Evolutionary conservation across 1,140 invertebrate species (phyloP).

Genomic region (Latrodectus geometricus): DNA sequence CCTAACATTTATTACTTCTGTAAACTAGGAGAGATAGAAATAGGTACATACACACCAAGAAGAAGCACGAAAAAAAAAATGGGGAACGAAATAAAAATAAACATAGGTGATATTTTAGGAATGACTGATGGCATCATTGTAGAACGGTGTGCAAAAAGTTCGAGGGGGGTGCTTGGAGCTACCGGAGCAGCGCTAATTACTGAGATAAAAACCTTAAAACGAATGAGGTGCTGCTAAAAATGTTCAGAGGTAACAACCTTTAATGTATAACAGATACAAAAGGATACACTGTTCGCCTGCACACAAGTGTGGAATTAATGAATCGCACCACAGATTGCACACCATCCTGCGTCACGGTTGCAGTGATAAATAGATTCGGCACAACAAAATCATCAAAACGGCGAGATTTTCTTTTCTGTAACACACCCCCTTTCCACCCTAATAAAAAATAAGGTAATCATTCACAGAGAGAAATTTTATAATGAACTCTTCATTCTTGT

Average conservation of each 20-base stretch:
- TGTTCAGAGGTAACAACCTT: conserved; percentile 12
- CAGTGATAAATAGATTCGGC: conserved; percentile 1
- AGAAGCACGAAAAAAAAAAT: too few species aligned
- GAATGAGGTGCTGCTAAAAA: conserved; percentile 49
- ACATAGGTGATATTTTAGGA: conserved; percentile 35
- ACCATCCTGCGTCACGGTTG: background rate
- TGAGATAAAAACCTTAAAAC: conserved; percentile 45
- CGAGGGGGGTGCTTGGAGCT: conserved; percentile 1
- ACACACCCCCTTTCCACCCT: too few species aligned
- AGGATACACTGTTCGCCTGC: background rate
- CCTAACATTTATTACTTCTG: too few species aligned
- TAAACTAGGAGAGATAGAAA: too few species aligned
- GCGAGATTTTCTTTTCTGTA: too few species aligned
- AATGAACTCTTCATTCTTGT: too few species aligned
- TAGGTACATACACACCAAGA: too few species aligned
- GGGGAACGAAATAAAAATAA: too few species aligned
- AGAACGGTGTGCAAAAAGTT: background rate
- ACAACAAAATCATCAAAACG: too few species aligned
- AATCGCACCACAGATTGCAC: conserved; percentile 15
- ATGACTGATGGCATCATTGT: conserved; percentile 28
- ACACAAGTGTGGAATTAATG: conserved; percentile 25
- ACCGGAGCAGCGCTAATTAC: conserved; percentile 34
- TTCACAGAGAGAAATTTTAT: too few species aligned
- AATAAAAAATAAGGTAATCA: too few species aligned
- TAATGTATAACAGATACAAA: background rate